phyloP scores from a whole-genome alignment of 35 echinoderm and acorn worm genomes.

The Holothuria glaberrima region DNA sequence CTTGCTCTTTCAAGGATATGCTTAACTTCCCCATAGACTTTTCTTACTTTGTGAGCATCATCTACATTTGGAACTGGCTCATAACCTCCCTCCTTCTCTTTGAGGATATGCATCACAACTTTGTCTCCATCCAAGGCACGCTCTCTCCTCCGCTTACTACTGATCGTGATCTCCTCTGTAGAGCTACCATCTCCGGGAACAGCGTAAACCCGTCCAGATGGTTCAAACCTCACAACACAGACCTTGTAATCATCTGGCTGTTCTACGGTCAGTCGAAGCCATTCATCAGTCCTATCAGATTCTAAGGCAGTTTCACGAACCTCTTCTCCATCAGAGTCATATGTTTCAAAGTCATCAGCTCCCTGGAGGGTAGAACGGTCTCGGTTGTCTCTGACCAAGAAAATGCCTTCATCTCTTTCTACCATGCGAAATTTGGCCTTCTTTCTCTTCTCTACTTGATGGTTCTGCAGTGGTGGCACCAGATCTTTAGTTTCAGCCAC shows the following conservation, averaged over 20 bases:
- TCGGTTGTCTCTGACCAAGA: slow-evolving; percentile 36
- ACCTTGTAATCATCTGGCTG: slow-evolving; percentile 73
- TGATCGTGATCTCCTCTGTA: slow-evolving; percentile 69
- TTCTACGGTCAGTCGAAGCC: neutral
- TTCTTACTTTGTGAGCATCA: too few species aligned
- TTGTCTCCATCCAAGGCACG: too few species aligned
- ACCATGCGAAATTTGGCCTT: slow-evolving; percentile 60
- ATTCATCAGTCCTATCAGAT: slow-evolving; percentile 49
- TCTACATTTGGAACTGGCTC: too few species aligned
- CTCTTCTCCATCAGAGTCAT: slow-evolving; percentile 78
- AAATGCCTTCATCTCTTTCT: slow-evolving; percentile 53
- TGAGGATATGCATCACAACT: too few species aligned
- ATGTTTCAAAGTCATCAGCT: slow-evolving; percentile 49
- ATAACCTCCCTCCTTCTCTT: too few species aligned
- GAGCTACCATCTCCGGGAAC: slow-evolving; percentile 60
- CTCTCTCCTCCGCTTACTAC: slow-evolving; percentile 62
- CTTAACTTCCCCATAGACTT: too few species aligned
- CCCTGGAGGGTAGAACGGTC: slow-evolving; percentile 65
- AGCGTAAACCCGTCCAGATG: slow-evolving; percentile 67
- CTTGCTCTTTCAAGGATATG: too few species aligned
- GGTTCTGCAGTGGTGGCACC: neutral
- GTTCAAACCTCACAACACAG: slow-evolving; percentile 70
- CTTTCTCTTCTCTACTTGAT: neutral
- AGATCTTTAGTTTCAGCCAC: neutral
- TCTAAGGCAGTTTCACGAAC: neutral